These are phyloP conservation scores for Meteorus cinctellus DNA, from an alignment of 2,888 invertebrate species.

Conservation along the genomic window DNA sequence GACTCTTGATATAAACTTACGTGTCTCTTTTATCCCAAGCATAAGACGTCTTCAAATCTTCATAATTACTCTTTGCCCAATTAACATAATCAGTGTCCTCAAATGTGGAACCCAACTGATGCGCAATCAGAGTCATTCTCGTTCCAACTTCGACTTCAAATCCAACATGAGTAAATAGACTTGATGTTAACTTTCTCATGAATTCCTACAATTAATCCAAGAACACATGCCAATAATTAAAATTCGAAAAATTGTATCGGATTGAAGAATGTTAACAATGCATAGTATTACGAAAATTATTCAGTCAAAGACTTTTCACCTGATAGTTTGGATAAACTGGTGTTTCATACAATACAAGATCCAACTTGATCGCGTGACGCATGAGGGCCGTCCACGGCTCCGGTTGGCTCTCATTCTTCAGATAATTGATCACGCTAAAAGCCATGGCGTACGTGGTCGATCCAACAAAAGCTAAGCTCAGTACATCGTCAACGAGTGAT, in stretches of 20 bases:
- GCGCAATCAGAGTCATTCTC: slow-evolving; percentile 57
- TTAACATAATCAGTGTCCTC: slow-evolving; percentile 60
- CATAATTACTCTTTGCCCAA: slow-evolving; percentile 57
- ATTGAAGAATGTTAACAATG: neutral
- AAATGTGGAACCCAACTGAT: slow-evolving; percentile 61
- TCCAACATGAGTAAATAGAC: slow-evolving; percentile 57
- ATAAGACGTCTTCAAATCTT: slow-evolving; percentile 42
- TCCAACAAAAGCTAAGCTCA: slow-evolving; percentile 72
- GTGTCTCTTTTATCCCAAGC: slow-evolving; percentile 44
- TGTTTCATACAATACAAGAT: slow-evolving; percentile 64
- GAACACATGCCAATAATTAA: slow-evolving; percentile 14
- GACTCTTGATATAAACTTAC: slow-evolving; percentile 40
- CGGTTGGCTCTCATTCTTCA: slow-evolving; percentile 74
- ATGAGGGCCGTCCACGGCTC: slow-evolving; percentile 75
- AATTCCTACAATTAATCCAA: slow-evolving; percentile 57
- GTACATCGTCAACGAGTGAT: slow-evolving; percentile 77
- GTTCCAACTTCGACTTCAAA: slow-evolving; percentile 55
- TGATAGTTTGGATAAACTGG: slow-evolving; percentile 62
- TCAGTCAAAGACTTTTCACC: slow-evolving; percentile 52
- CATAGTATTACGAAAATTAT: slow-evolving; percentile 15
- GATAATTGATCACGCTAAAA: slow-evolving; percentile 74
- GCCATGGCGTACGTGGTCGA: slow-evolving; percentile 71
- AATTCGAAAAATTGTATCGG: neutral
- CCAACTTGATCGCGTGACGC: slow-evolving; percentile 72
- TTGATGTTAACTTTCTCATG: slow-evolving; percentile 58